phyloP scores from a whole-genome alignment of 1,140 invertebrate species.

The Pentalonia nigronervosa region DNA sequence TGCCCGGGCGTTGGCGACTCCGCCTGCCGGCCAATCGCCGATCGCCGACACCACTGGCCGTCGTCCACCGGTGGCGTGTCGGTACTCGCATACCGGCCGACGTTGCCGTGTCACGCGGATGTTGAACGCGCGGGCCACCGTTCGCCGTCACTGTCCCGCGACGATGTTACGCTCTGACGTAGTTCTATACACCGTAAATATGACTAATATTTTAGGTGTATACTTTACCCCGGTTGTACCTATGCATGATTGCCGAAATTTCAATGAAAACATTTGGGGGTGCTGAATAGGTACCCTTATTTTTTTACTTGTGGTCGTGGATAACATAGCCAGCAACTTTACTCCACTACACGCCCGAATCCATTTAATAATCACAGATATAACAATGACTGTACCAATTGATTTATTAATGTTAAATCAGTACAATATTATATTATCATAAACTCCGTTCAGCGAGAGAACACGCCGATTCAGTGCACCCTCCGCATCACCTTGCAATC shows the following conservation, averaged over 20 bases:
- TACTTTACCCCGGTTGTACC: too few species aligned
- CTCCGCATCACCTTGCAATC: too few species aligned
- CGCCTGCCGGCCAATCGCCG: constrained; percentile 40
- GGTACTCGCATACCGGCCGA: constrained; percentile 30
- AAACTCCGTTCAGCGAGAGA: too few species aligned
- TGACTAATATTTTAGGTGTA: too few species aligned
- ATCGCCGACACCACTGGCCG: neutral
- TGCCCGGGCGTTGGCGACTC: neutral
- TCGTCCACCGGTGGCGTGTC: constrained; percentile 38
- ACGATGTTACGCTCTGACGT: neutral
- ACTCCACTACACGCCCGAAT: too few species aligned
- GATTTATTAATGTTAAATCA: too few species aligned
- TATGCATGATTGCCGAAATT: too few species aligned
- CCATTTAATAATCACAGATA: neutral
- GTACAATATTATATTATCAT: too few species aligned
- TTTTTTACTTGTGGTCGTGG: neutral
- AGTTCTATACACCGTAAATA: too few species aligned
- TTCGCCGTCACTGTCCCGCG: neutral
- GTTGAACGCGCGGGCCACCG: neutral
- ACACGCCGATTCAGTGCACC: too few species aligned
- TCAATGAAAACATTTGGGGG: too few species aligned
- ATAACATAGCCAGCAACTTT: too few species aligned
- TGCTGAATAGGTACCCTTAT: neutral
- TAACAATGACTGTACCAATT: neutral
- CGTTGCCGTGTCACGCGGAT: constrained; percentile 34